Evolutionary conservation across 2,888 invertebrate species (phyloP).

Genomic region (Campoplex nolae): DNA sequence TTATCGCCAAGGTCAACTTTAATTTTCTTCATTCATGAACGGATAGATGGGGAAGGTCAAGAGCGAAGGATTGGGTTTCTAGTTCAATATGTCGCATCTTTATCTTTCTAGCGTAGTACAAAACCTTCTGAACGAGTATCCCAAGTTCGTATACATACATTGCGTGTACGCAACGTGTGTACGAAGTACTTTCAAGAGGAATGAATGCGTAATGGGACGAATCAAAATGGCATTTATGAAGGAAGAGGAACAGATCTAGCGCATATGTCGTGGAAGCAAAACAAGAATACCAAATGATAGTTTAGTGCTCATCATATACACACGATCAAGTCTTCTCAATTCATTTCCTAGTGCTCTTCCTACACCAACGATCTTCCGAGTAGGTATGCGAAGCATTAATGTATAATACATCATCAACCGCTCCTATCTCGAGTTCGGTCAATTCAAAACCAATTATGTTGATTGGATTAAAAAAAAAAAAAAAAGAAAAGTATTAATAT

Average conservation of each 20-base stretch:
- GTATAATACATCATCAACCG: not conserved
- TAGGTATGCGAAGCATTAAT: not conserved
- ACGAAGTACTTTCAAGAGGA: slow-evolving; percentile 54
- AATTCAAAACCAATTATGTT: not conserved
- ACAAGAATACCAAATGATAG: slow-evolving; percentile 71
- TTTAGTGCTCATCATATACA: slow-evolving; percentile 45
- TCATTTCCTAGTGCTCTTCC: slow-evolving; percentile 20
- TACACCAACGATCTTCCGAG: not conserved
- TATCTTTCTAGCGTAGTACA: slow-evolving; percentile 16
- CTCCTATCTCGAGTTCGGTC: too few relatives aligned
- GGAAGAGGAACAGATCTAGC: slow-evolving; percentile 47
- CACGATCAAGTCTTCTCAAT: slow-evolving; percentile 38
- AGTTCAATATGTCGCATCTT: not conserved
- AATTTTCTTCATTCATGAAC: not conserved
- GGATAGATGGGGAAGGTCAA: not conserved
- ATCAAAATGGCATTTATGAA: slow-evolving; percentile 53
- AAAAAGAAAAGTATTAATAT: not conserved
- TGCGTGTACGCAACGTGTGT: slow-evolving; percentile 24
- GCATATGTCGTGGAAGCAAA: slow-evolving; percentile 34
- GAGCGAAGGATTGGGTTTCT: slow-evolving; percentile 4
- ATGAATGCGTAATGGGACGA: slow-evolving; percentile 60
- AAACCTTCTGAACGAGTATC: slow-evolving; percentile 27
- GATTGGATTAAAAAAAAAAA: not conserved
- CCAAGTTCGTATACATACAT: slow-evolving; percentile 27
- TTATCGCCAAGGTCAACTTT: not conserved